Conservation (phyloP, 2,888 invertebrate genomes). For the Celastrina argiolus region DNA sequence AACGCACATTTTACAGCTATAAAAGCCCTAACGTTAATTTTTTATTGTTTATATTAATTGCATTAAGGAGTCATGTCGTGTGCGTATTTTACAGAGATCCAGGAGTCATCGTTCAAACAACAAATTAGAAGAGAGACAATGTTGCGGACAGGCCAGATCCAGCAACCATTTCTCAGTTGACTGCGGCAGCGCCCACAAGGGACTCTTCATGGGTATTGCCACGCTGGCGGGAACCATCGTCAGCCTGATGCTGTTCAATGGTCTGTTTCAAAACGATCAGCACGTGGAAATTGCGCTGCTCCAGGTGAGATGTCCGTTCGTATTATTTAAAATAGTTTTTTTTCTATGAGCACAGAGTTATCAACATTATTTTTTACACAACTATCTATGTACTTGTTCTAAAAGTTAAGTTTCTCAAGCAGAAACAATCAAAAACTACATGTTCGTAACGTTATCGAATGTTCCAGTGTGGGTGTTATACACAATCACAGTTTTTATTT, state of each 20-base stretch:
- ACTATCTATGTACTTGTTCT: no score
- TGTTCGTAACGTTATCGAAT: no score
- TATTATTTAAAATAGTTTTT: neutral
- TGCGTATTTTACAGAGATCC: conserved; percentile 29
- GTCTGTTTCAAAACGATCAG: conserved; percentile 74
- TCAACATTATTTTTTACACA: no score
- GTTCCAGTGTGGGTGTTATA: no score
- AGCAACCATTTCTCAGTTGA: conserved; percentile 82
- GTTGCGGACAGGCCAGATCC: conserved; percentile 55
- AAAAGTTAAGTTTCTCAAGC: no score
- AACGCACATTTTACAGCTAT: no score
- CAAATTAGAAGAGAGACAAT: conserved; percentile 41
- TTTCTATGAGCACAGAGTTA: no score
- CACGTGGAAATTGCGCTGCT: conserved; percentile 79
- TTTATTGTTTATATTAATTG: no score
- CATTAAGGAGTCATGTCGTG: no score
- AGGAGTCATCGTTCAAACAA: conserved; percentile 2
- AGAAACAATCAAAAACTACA: no score
- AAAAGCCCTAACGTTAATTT: no score
- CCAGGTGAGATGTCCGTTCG: conserved; percentile 55
- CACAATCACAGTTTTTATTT: no score
- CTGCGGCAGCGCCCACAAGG: conserved; percentile 85
- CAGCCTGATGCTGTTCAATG: conserved; percentile 84
- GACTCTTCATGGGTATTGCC: conserved; percentile 81
- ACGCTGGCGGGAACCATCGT: conserved; percentile 83